Percentiles rank a stretch among this genome's conserved stretches.
These are phyloP conservation scores for Microplitis manilae DNA, from an alignment of 2,888 invertebrate species.

Conservation along the genomic window DNA sequence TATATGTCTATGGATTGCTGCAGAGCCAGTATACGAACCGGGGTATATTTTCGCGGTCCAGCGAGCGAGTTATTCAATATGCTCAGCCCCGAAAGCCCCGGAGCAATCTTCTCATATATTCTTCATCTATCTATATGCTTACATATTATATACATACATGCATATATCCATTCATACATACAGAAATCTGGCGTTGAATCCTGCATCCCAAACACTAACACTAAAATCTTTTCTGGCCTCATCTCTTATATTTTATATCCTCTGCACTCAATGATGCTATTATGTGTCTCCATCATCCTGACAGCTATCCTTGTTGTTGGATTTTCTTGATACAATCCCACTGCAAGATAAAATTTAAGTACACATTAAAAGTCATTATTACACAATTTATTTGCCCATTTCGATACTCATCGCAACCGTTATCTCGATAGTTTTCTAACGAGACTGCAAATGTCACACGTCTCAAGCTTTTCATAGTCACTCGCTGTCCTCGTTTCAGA, in stretches of 20 bases:
- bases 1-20: slow-evolving; percentile 28
- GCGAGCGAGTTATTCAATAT: slow-evolving; percentile 72
- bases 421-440: slow-evolving; percentile 63
- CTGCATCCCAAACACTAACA: background rate
- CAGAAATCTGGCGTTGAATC: background rate
- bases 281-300: slow-evolving; percentile 31
- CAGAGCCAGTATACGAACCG: slow-evolving; percentile 35
- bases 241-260: slow-evolving; percentile 18
- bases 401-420: slow-evolving; percentile 49
- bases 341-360: background rate
- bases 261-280: slow-evolving; percentile 23
- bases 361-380: background rate
- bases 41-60: slow-evolving; percentile 72
- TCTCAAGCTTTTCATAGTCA: background rate
- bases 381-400: background rate
- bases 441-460: slow-evolving; percentile 61
- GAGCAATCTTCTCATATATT: slow-evolving; percentile 63
- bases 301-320: background rate
- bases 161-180: slow-evolving; percentile 41
- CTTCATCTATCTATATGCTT: slow-evolving; percentile 28
- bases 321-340: slow-evolving; percentile 16
- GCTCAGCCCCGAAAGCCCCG: slow-evolving; percentile 69
- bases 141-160: slow-evolving; percentile 37
- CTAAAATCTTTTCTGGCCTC: background rate
- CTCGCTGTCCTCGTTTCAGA: no score